A percentile compares a stretch with the other conserved stretches of the same genome.
phyloP scores from a whole-genome alignment of 2,888 invertebrate species.

The Prosapia bicincta region DNA sequence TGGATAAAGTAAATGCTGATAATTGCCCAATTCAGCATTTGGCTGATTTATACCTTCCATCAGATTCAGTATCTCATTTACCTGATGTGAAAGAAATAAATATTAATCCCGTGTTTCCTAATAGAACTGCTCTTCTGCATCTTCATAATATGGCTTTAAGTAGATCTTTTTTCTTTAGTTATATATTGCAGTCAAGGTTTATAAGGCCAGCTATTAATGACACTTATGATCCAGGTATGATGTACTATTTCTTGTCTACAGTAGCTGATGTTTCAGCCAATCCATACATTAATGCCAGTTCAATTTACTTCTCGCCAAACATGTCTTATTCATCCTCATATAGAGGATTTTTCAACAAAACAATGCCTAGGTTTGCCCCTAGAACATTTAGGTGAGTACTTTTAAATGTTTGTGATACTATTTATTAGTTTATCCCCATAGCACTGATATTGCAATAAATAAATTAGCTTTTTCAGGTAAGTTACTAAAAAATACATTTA shows the following conservation, averaged over 20 bases:
- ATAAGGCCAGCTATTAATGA: conserved; percentile 88
- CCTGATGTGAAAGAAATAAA: conserved; percentile 93
- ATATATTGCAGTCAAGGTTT: conserved; percentile 85
- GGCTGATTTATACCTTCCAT: conserved; percentile 77
- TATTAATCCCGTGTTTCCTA: conserved; percentile 91
- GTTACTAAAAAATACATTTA: too few relatives aligned
- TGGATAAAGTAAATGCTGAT: conserved; percentile 78
- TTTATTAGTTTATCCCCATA: too few relatives aligned
- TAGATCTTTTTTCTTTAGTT: conserved; percentile 94
- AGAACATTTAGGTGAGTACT: conserved; percentile 64
- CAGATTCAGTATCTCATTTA: conserved; percentile 82
- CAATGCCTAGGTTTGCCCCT: conserved; percentile 91
- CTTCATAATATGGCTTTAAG: conserved; percentile 96
- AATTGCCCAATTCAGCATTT: conserved; percentile 89
- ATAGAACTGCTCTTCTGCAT: conserved; percentile 88
- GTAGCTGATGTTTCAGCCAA: conserved; percentile 94
- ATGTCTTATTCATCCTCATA: conserved; percentile 93
- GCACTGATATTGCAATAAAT: too few relatives aligned
- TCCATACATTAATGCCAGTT: conserved; percentile 86
- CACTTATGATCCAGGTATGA: conserved; percentile 95
- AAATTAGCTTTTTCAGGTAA: too few relatives aligned
- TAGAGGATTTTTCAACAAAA: conserved; percentile 94
- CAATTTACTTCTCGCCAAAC: conserved; percentile 91
- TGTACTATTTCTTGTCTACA: conserved; percentile 94
- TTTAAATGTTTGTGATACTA: too few relatives aligned